Percentiles rank a stretch among this genome's conserved stretches.
Evolutionary conservation across 2,888 invertebrate species (phyloP).

Genomic region (Parnassius apollo): DNA sequence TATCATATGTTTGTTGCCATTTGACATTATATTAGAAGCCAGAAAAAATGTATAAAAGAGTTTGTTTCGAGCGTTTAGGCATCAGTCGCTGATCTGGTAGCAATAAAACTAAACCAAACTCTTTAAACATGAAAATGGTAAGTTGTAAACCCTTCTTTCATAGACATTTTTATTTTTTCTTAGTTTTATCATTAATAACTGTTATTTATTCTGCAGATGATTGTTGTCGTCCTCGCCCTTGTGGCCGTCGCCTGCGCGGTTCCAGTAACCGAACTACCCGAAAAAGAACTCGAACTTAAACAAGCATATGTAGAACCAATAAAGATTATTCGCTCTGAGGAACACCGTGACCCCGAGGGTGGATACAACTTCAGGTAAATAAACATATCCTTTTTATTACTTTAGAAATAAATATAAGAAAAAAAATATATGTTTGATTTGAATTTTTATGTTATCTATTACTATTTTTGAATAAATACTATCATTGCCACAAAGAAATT

Average conservation of each 20-base stretch:
- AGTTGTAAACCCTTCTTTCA: constrained; percentile 34
- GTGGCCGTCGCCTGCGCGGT: constrained; percentile 55
- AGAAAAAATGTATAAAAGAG: constrained; percentile 74
- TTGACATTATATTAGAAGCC: constrained; percentile 66
- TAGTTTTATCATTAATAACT: constrained; percentile 6
- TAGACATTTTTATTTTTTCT: not conserved
- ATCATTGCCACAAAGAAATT: no score
- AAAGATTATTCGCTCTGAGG: constrained; percentile 49
- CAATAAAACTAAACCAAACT: constrained; percentile 51
- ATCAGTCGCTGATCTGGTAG: constrained; percentile 68
- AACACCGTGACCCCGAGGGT: constrained; percentile 52
- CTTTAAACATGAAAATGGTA: constrained; percentile 72
- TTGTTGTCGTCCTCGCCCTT: constrained; percentile 54
- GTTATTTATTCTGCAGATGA: constrained; percentile 39
- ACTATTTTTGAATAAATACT: no score
- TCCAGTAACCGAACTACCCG: constrained; percentile 38
- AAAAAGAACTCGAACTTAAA: no score
- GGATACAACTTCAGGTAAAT: constrained; percentile 48
- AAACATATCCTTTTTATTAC: no score
- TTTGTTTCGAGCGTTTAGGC: constrained; percentile 46
- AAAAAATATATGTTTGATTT: no score
- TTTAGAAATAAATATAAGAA: no score
- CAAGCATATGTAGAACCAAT: constrained; percentile 28
- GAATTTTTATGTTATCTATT: no score
- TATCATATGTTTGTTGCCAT: constrained; percentile 58